phyloP scores from a whole-genome alignment of 2,888 invertebrate species.

The Volucella bombylans region DNA sequence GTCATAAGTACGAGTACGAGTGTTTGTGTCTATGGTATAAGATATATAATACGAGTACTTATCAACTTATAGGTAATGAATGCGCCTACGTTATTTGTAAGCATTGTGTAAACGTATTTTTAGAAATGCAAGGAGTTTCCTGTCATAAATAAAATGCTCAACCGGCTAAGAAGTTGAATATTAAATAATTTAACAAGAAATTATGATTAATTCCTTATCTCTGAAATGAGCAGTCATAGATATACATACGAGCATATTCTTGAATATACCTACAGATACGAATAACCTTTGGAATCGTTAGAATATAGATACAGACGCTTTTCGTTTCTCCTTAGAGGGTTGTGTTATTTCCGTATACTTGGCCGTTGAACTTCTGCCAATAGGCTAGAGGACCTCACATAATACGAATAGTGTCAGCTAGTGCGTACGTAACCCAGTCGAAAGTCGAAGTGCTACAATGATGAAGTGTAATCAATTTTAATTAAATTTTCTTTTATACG shows the following conservation, averaged over 20 bases:
- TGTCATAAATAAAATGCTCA: constrained; percentile 62
- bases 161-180: constrained; percentile 55
- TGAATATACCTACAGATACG: too few species aligned
- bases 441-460: too few species aligned
- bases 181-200: constrained; percentile 45
- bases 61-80: not conserved
- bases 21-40: too few species aligned
- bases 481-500: too few species aligned
- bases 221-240: not conserved
- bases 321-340: too few species aligned
- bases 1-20: too few species aligned
- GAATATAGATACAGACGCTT: too few species aligned
- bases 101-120: constrained; percentile 43
- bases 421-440: too few species aligned
- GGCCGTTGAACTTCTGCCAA: constrained; percentile 57
- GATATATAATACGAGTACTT: too few species aligned
- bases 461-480: too few species aligned
- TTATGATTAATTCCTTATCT: constrained; percentile 45
- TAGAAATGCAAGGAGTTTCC: constrained; percentile 66
- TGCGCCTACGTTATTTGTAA: constrained; percentile 9
- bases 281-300: too few species aligned
- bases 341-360: constrained; percentile 62
- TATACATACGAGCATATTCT: not conserved
- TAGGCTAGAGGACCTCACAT: constrained; percentile 16
- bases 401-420: not conserved